Evolutionary conservation across 2,797 vertebrate genomes (phyloP).

Genomic region (Paedocypris micromegethes): DNA sequence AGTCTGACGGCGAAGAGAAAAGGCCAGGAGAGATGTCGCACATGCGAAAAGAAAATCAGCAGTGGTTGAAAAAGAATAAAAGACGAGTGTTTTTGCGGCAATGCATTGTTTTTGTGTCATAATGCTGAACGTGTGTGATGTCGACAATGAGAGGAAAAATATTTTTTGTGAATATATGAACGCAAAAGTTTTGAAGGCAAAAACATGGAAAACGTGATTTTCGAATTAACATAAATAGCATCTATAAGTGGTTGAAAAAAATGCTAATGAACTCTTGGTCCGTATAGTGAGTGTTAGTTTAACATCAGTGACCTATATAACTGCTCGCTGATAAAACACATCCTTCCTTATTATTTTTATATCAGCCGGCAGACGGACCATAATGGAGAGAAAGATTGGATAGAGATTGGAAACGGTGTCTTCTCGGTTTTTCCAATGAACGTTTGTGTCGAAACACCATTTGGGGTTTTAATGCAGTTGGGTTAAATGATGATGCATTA

Average conservation of each 20-base stretch:
- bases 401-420: constrained; percentile 32
- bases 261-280: too few relatives aligned
- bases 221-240: too few relatives aligned
- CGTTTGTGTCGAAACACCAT: constrained; percentile 21
- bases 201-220: too few relatives aligned
- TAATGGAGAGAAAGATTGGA: constrained; percentile 26
- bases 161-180: too few relatives aligned
- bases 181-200: too few relatives aligned
- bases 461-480: constrained; percentile 20
- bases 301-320: constrained; percentile 31
- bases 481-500: constrained; percentile 26
- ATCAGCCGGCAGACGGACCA: constrained; percentile 22
- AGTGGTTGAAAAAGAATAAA: constrained; percentile 9
- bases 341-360: constrained; percentile 35
- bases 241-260: too few relatives aligned
- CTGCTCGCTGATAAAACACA: constrained; percentile 27
- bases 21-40: constrained; percentile 27
- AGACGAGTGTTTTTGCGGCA: not conserved
- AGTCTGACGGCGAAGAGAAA: constrained; percentile 22
- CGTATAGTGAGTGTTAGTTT: constrained; percentile 1
- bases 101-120: not conserved
- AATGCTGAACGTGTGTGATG: too few relatives aligned
- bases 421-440: constrained; percentile 32
- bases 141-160: too few relatives aligned
- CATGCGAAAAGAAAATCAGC: constrained; percentile 11